Base-by-base conservation (phyloP, 2,113 vertebrate genomes). In the Sturnira hondurensis region DNA sequence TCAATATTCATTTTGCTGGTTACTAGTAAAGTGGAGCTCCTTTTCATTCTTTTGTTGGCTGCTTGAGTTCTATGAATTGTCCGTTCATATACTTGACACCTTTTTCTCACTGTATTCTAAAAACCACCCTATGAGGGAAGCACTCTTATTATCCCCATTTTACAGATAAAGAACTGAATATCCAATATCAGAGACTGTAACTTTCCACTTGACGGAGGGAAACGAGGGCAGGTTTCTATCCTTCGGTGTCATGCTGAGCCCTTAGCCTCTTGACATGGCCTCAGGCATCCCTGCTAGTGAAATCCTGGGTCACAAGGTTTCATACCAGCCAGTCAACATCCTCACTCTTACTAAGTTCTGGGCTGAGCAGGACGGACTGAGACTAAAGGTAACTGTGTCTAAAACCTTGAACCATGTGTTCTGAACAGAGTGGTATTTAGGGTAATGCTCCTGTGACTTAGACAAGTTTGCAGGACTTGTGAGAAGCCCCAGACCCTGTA, bases 11-110 rank as follows among this genome's bases (percentile, higher is more conserved):
- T 68, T 47, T 84, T 70, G 33, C 45, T 63, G 54, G 47, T 63
- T 45, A 52, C 45, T 43, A 16, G 56, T 6, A 12, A 74, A 67
- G 36, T 33, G 4, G 14, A n/a, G 2, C 15, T 7, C 28, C 26
- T 43, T 90, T 77, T 22, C 4, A 85, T 52, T 54, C 63, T 38
- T 80, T 73, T 31, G 38, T 38, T 76, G 61, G 26, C 20, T 77
- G 80, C n/a, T 78, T 70, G 43, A 56, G 70, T 85, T 78, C 71
- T 85, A 38, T 50, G 41, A 91, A 85, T 90, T 70, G 43, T 43
- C n/a, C 52, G 13, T 83, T 83, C 36, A 20, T 54, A 65, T 36
- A 54, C 33, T 47, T 86, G 14, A 81, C 7, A 86, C 56, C 36
- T 67, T 61, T 91, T 87, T 65, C 71, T 74, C 76, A 81, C 4